Evolutionary conservation across 2,888 invertebrate genomes (phyloP), one percentile per base, ranked within the genome.

Genomic region (Lordiphosa andalusiaca): DNA sequence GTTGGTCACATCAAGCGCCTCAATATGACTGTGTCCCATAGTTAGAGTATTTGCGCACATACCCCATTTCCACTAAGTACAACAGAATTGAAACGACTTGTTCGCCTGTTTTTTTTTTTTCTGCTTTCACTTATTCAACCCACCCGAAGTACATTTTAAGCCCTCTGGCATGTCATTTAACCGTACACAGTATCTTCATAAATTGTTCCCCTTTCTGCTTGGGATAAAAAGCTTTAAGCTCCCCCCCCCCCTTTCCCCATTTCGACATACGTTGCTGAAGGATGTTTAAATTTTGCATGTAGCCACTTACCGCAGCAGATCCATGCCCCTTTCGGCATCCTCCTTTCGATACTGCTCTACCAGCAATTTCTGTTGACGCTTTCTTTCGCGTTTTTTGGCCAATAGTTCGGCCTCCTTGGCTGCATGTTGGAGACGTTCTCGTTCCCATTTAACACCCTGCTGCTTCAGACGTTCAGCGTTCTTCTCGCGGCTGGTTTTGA

Each of bases 381-480:
- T 70, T 3, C 83, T 75, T 37, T 83, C 73, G n/a, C 71, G 71
- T 10, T 85, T 58, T 66, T 78, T 71, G 35, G 77, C 73, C 64
- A 86, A 65, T 37, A 86, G 83, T 58, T 81, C 72, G 6, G 73
- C 75, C 56, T 89, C 89, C 38, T 86, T 74, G 59, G 87, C 84
- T 30, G 89, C 88, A 58, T 87, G 86, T 12, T 85, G 80, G 6
- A 84, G 49, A 2, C 89, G 78, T 64, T 90, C 89, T 7, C 85
- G 82, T 63, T 90, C 90, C 90, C 90, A 90, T 65, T 89, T 89
- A 6, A 84, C 80, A 49, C 88, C 90, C 66, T 89, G 89, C 12
- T 85, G 73, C 51, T 87, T 83, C 47, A 90, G 73, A n/a, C 86
- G 87, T 54, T 89, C 89, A 1, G 89, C 84, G 60, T 89, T 89